Evolutionary conservation across 2,888 invertebrate genomes (phyloP), one percentile per base, ranked within the genome.

Genomic region (Himalopsyche kuldschensis): DNA sequence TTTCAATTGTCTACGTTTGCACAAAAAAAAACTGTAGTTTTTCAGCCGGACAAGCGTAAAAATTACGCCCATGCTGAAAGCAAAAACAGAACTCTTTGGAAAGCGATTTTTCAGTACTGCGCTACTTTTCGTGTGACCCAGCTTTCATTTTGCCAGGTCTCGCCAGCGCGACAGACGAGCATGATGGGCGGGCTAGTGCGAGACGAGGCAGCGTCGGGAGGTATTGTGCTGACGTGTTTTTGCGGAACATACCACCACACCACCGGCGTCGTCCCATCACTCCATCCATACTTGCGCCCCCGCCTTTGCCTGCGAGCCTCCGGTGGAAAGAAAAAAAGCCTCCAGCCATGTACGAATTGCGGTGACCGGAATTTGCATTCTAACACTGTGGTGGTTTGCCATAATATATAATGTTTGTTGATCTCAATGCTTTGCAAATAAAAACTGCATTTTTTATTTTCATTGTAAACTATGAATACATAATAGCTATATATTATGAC

Each of bases 181-280:
- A 63, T 24, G 69, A 48, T 35, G 35, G 63, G 63, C 79, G 79
- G 80, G 24, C 31, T 35, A 55, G 35, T 35, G 80, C 35, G 79
- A 30, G 80, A 69, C 47, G 81, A 46, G 76, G 47, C 46, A 75
- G n/a, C 46, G 81, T 80, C 81, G 32, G 35, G 79, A 24, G 79
- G 24, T 27, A 84, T 84, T 84, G 80, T 84, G 84, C 84, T 84
- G 84, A 84, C 84, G 84, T 84, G 82, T 84, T 84, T 82, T 80
- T 78, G 63, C 30, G 27, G 80, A 80, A 84, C 82, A 78, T 82
- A 63, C 80, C 84, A 20, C 82, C 79, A 55, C 83, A 48, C 75
- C 35, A 48, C 79, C 76, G 27, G 47, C 55, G 82, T 35, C 35
- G 15, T 31, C 32, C 31, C 55, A 24, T 55, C 55, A 20, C 55